phyloP scores from a whole-genome alignment of 2,113 vertebrate genomes.

The Malurus melanocephalus region DNA sequence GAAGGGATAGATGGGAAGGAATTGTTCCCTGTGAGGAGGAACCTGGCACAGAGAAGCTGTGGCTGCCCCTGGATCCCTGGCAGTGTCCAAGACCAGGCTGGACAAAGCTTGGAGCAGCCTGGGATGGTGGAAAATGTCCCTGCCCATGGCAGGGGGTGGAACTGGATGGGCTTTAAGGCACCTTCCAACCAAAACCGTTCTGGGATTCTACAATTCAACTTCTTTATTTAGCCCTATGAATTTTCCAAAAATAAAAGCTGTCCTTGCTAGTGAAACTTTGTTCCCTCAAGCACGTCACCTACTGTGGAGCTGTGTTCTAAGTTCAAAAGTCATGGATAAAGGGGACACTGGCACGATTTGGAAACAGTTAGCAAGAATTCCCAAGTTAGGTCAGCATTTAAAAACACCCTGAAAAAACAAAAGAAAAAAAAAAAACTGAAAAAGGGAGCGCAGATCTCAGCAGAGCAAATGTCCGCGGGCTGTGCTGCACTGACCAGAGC shows the following conservation, averaged over 20 bases:
- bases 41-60: neutral
- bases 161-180: neutral
- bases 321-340: neutral
- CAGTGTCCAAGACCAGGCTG: fast-evolving
- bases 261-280: neutral
- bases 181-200: neutral
- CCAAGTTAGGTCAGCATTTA: neutral
- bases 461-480: neutral
- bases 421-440: neutral
- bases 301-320: neutral
- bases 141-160: neutral
- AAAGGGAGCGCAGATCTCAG: neutral
- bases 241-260: neutral
- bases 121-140: neutral
- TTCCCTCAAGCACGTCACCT: neutral
- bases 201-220: neutral
- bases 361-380: neutral
- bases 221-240: neutral
- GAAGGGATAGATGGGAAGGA: neutral
- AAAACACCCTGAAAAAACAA: neutral
- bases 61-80: neutral
- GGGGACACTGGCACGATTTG: neutral
- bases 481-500: neutral
- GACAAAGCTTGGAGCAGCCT: neutral
- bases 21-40: fast-evolving